Base-by-base conservation (phyloP, 1,140 invertebrate species). In the Leptopilina boulardi region DNA sequence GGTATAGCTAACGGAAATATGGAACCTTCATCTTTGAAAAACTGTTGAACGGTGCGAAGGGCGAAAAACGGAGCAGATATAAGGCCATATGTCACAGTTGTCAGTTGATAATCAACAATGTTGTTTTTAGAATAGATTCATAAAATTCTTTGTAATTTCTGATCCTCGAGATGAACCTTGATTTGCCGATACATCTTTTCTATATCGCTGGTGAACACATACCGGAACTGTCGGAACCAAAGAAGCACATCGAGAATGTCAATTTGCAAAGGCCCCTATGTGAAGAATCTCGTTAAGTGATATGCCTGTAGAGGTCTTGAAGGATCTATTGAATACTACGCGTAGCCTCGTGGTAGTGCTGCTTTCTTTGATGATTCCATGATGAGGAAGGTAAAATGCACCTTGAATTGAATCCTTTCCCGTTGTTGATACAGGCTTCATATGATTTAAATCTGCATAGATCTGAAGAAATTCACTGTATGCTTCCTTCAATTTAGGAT, bases 151-250 rank as follows among this genome's bases (percentile, higher is more conserved):
- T 79, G 74, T 0, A 72, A 34, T 6, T 79, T 44, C 2, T 19
- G 42, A 34, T 79, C 56, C 1, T 19, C 4, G 0, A 38, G 41
- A 34, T 76, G 15, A 11, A 79, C 44, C 1, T 30, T 9, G 13
- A 79, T 74, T 23, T 79, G 74, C 0, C 74, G 70, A 34, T 79
- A 73, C 71, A 79, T 79, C 19, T 79, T 51, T 8, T 54, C 74
- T 3, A 79, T 76, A 11, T 79, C 78, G 10, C 54, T 71, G 0
- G 51, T 21, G 21, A 38, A 73, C 1, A 74, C 76, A 66, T 70
- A 73, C 18, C 18, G 21, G 19, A 42, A 51, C 2, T 10, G 13
- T 3, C 76, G 76, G n/a, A 56, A 77, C 19, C 51, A 59, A 0
- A 70, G 21, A 10, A 66, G 19, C 0, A 75, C 54, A 15, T 21